phyloP scores from a whole-genome alignment of 2,113 vertebrate species.

The Tyto alba region DNA sequence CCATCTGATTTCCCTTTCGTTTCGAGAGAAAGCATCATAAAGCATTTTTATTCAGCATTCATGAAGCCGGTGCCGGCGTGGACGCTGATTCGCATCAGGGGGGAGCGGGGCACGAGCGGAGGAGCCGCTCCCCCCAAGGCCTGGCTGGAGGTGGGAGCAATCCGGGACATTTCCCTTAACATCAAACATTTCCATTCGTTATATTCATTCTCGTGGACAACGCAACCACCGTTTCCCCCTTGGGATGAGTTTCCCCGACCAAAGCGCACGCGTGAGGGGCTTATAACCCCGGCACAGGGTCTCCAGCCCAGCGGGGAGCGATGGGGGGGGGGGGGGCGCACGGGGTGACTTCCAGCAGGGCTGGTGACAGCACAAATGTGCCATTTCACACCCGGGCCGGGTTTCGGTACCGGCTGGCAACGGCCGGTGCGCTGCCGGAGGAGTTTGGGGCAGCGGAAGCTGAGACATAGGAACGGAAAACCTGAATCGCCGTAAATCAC shows the following conservation, averaged over 20 bases:
- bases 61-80: fast-evolving
- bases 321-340: too few species aligned
- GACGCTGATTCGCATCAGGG: not conserved
- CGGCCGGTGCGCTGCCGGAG: fast-evolving
- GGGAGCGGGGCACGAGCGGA: fast-evolving
- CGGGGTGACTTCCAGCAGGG: not conserved
- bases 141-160: fast-evolving
- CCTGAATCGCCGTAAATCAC: not conserved
- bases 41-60: not conserved
- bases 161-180: not conserved
- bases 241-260: fast-evolving
- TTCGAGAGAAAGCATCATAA: not conserved
- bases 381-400: not conserved
- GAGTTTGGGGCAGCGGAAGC: not conserved
- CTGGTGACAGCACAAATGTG: fast-evolving
- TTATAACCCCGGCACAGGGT: not conserved
- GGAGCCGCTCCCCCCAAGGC: not conserved
- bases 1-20: not conserved
- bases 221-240: not conserved
- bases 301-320: fast-evolving
- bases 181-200: not conserved
- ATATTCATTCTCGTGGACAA: not conserved
- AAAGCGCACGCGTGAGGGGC: fast-evolving
- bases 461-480: fast-evolving
- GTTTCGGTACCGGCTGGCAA: fast-evolving